These are phyloP conservation scores for Sclerurus mexicanus DNA, from an alignment of 2,113 vertebrate genomes.

Conservation along the genomic window DNA sequence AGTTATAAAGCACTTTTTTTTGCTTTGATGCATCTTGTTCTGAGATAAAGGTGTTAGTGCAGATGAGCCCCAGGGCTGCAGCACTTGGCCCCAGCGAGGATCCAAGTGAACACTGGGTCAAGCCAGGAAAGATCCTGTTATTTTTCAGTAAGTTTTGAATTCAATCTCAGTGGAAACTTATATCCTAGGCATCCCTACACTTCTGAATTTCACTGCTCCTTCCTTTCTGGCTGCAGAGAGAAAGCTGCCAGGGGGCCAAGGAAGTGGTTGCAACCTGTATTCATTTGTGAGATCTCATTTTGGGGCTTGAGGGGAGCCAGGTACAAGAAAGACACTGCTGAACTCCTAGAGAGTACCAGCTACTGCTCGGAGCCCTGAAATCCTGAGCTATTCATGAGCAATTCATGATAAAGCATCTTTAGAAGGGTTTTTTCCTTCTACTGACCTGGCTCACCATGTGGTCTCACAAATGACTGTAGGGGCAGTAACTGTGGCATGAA, in stretches of 20 bases:
- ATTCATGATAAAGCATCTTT: background rate
- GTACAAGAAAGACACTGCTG: background rate
- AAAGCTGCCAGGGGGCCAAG: background rate
- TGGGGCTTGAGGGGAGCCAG: background rate
- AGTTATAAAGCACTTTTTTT: background rate
- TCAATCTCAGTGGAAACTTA: background rate
- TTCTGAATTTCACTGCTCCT: background rate
- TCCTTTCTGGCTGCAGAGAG: background rate
- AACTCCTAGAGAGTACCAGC: background rate
- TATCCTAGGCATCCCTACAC: background rate
- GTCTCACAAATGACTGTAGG: background rate
- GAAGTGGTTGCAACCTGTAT: background rate
- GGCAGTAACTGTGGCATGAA: background rate
- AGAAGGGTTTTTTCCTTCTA: background rate
- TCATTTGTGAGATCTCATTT: background rate
- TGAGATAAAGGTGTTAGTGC: background rate
- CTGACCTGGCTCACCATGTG: rapidly evolving
- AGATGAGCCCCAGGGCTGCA: background rate
- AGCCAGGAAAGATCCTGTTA: background rate
- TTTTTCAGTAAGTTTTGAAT: background rate
- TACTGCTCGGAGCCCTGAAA: background rate
- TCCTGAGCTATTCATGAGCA: background rate
- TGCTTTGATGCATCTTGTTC: background rate
- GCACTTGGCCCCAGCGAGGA: background rate
- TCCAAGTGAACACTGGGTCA: background rate